phyloP scores from a whole-genome alignment of 2,113 vertebrate species.

The Trichomycterus rosablanca region DNA sequence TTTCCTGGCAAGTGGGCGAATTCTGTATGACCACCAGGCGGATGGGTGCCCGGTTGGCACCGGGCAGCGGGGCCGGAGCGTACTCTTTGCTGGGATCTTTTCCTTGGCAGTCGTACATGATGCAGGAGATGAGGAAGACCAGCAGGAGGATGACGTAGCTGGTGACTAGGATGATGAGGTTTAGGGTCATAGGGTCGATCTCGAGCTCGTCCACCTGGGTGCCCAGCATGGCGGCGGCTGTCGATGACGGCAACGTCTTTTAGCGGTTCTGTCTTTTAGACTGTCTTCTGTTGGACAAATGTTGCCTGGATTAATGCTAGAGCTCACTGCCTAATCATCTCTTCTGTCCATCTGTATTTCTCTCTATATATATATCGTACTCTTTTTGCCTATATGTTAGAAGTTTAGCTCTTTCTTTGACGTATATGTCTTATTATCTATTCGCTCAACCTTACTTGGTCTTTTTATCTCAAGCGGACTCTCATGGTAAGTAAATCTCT shows the following conservation, averaged over 20 bases:
- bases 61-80: slow-evolving; percentile 69
- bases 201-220: slow-evolving; percentile 91
- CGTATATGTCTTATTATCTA: too few species aligned
- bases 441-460: slow-evolving; percentile 28
- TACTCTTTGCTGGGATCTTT: slow-evolving; percentile 91
- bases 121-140: slow-evolving; percentile 92
- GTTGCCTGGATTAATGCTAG: background rate
- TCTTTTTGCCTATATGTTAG: too few species aligned
- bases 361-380: background rate
- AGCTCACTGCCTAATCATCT: slow-evolving; percentile 19
- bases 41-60: slow-evolving; percentile 72
- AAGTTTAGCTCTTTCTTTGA: too few species aligned
- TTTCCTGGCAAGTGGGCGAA: slow-evolving; percentile 67
- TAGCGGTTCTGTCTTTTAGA: background rate
- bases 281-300: background rate
- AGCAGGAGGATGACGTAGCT: slow-evolving; percentile 94
- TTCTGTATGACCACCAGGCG: slow-evolving; percentile 86
- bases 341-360: slow-evolving; percentile 10
- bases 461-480: slow-evolving; percentile 33
- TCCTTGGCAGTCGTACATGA: slow-evolving; percentile 93
- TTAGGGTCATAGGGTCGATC: slow-evolving; percentile 92
- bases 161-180: slow-evolving; percentile 88
- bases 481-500: background rate
- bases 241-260: background rate
- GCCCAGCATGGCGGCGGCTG: slow-evolving; percentile 72